Evolutionary conservation across 2,113 vertebrate genomes (phyloP).

Genomic region (Gobio gobio): DNA sequence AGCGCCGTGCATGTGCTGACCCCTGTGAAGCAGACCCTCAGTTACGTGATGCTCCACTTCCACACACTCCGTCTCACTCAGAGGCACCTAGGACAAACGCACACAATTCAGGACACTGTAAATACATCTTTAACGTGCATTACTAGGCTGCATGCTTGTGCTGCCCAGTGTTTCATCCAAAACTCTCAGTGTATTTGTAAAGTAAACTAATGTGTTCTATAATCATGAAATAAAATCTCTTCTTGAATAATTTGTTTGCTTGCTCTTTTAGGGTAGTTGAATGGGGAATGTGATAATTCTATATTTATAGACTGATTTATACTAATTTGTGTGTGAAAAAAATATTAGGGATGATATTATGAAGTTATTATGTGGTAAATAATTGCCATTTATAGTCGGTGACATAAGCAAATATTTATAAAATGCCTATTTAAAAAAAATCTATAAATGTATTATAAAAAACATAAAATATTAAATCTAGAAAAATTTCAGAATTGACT

Average conservation of each 20-base stretch:
- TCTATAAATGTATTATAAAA: background rate
- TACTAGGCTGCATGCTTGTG: background rate
- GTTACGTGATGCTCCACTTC: conserved; percentile 83
- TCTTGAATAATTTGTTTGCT: background rate
- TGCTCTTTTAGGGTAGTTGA: background rate
- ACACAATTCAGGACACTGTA: background rate
- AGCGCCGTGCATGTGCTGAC: conserved; percentile 92
- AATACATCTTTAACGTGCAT: background rate
- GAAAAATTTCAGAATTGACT: background rate
- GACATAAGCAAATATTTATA: background rate
- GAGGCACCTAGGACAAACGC: conserved; percentile 74
- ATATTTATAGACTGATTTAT: background rate
- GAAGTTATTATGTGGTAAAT: background rate
- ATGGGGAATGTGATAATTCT: background rate
- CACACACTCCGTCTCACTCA: conserved; percentile 73
- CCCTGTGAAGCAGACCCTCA: conserved; percentile 87
- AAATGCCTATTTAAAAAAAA: background rate
- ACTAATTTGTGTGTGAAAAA: background rate
- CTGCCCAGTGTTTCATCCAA: background rate
- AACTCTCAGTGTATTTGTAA: conserved; percentile 24
- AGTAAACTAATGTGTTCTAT: conserved; percentile 22
- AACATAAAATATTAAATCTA: background rate
- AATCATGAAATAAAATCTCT: conserved; percentile 16
- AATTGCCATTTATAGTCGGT: background rate
- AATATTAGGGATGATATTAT: background rate